Evolutionary conservation across 1,140 invertebrate species (phyloP).

Genomic region (Holotrichia oblita): DNA sequence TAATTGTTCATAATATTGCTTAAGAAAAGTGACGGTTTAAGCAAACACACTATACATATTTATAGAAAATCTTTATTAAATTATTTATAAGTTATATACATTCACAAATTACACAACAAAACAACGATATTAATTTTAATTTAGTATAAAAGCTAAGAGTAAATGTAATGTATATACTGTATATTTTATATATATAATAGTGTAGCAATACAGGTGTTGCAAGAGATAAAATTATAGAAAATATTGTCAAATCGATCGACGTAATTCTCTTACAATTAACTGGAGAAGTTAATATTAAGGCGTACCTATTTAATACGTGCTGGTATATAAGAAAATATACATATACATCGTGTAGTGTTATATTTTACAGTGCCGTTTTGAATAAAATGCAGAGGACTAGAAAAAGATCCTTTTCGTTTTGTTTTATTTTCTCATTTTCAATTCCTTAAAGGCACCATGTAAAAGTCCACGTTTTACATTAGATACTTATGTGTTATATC

Average conservation of each 20-base stretch:
- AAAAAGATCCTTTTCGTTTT: conserved; percentile 6
- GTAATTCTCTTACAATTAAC: conserved; percentile 23
- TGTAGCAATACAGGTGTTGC: conserved; percentile 27
- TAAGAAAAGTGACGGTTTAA: neutral
- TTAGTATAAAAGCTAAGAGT: conserved; percentile 42
- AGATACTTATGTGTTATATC: neutral
- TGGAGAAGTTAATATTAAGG: conserved; percentile 24
- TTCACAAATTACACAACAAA: conserved; percentile 37
- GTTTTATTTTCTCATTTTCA: neutral
- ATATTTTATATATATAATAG: conserved; percentile 35
- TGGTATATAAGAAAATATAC: conserved; percentile 34
- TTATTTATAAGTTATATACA: conserved; percentile 41
- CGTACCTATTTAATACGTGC: conserved; percentile 13
- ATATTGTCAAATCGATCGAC: conserved; percentile 40
- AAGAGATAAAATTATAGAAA: conserved; percentile 40
- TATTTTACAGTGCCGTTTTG: conserved; percentile 34
- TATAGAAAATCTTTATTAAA: conserved; percentile 42
- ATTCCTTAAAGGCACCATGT: conserved; percentile 31
- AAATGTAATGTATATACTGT: conserved; percentile 26
- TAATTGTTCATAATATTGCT: too few species aligned
- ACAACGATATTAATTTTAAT: conserved; percentile 38
- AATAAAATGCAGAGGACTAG: conserved; percentile 17
- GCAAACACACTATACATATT: neutral
- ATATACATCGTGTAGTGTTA: conserved; percentile 13
- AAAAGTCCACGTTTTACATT: conserved; percentile 22